Evolutionary conservation across 1,140 invertebrate species (phyloP).

Genomic region (Pseudomyrmex sp.): DNA sequence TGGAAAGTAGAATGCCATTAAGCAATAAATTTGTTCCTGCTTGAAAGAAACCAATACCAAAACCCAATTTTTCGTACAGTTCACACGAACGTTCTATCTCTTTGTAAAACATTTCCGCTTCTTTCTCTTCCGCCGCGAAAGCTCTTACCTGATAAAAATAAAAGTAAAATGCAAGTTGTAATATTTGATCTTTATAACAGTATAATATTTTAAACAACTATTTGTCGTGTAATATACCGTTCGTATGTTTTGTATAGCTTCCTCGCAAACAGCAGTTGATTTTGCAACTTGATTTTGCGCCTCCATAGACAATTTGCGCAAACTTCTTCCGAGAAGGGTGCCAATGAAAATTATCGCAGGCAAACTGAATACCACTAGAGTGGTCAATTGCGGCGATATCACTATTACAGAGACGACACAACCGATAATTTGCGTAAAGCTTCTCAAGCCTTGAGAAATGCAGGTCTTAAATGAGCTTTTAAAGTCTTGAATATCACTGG

Average conservation of each 20-base stretch:
- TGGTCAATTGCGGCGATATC: slow-evolving; percentile 95
- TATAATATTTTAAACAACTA: not conserved
- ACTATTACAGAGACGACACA: slow-evolving; percentile 91
- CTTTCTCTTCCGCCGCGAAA: slow-evolving; percentile 96
- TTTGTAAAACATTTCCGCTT: slow-evolving; percentile 90
- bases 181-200: not conserved
- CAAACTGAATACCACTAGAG: slow-evolving; percentile 92
- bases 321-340: slow-evolving; percentile 89
- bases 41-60: slow-evolving; percentile 96
- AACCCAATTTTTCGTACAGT: slow-evolving; percentile 92
- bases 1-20: slow-evolving; percentile 94
- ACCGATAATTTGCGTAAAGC: slow-evolving; percentile 93
- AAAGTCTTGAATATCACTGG: slow-evolving; percentile 97
- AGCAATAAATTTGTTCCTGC: slow-evolving; percentile 93
- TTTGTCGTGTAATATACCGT: slow-evolving; percentile 86
- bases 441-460: slow-evolving; percentile 95
- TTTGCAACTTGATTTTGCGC: slow-evolving; percentile 92
- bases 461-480: slow-evolving; percentile 97
- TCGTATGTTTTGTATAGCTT: slow-evolving; percentile 96
- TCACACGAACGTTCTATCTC: slow-evolving; percentile 90
- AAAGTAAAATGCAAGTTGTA: not conserved
- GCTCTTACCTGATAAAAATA: slow-evolving; percentile 86
- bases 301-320: slow-evolving; percentile 90
- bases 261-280: slow-evolving; percentile 95
- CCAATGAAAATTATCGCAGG: slow-evolving; percentile 93